Percentiles rank a stretch among this genome's conserved stretches.
phyloP scores from a whole-genome alignment of 2,888 invertebrate genomes.

The Latrodectus elegans region DNA sequence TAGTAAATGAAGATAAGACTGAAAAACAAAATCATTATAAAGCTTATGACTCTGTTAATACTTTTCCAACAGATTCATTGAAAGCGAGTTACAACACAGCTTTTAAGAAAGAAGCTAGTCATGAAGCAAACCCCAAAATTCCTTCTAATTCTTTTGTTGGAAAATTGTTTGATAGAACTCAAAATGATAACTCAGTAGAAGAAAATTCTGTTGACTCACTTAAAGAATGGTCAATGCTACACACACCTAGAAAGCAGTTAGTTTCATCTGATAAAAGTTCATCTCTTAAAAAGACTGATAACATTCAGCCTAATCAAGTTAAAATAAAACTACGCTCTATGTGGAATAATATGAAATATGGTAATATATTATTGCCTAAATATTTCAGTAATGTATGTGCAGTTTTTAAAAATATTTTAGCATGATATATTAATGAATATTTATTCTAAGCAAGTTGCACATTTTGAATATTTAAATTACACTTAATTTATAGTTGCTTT shows the following conservation, averaged over 20 bases:
- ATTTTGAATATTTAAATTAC: too few species aligned
- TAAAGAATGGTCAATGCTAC: neutral
- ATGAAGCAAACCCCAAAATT: neutral
- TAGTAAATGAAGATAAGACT: too few species aligned
- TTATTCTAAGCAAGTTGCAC: too few species aligned
- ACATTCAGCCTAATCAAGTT: constrained; percentile 79
- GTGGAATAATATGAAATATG: constrained; percentile 95
- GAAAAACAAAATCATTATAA: too few species aligned
- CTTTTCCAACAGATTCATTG: too few species aligned
- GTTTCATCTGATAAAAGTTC: constrained; percentile 15
- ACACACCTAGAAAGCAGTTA: neutral
- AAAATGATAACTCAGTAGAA: neutral
- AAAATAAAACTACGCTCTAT: constrained; percentile 88
- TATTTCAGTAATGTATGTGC: neutral
- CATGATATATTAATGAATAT: too few species aligned
- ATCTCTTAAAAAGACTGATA: neutral
- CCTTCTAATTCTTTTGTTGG: neutral
- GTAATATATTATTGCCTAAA: constrained; percentile 74
- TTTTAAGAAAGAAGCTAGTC: neutral
- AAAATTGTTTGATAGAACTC: neutral
- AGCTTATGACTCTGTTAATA: too few species aligned
- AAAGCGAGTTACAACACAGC: neutral
- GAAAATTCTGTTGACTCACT: too few species aligned
- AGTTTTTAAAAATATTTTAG: too few species aligned
- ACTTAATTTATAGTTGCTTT: too few species aligned